phyloP scores from a whole-genome alignment of 2,888 invertebrate genomes.

The Prosopocoilus inquinatus region DNA sequence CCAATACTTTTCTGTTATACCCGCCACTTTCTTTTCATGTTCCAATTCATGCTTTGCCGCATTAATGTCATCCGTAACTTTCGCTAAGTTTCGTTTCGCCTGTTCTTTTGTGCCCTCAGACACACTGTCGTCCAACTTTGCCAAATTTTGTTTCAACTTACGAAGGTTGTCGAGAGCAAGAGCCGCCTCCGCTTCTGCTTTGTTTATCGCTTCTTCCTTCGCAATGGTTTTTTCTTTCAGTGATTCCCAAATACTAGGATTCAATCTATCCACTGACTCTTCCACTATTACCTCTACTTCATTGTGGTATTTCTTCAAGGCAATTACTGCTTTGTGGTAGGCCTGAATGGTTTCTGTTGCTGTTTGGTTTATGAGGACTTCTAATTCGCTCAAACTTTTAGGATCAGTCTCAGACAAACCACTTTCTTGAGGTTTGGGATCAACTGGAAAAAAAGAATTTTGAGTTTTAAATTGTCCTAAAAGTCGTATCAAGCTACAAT shows the following conservation, averaged over 20 bases:
- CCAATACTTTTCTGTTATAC: slow-evolving; percentile 78
- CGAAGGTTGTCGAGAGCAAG: slow-evolving; percentile 45
- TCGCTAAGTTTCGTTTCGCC: slow-evolving; percentile 56
- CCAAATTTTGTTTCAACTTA: slow-evolving; percentile 48
- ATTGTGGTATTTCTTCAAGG: slow-evolving; percentile 58
- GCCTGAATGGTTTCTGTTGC: slow-evolving; percentile 66
- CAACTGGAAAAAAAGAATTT: slow-evolving; percentile 5
- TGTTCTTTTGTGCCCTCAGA: slow-evolving; percentile 51
- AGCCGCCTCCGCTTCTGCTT: slow-evolving; percentile 60
- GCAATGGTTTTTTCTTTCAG: slow-evolving; percentile 61
- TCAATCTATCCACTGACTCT: slow-evolving; percentile 59
- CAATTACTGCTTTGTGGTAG: slow-evolving; percentile 62
- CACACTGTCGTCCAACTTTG: slow-evolving; percentile 47
- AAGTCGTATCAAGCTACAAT: too few relatives aligned
- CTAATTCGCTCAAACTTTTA: slow-evolving; percentile 55
- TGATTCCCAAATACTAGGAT: slow-evolving; percentile 56
- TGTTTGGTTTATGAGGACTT: slow-evolving; percentile 56
- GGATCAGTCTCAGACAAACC: slow-evolving; percentile 48
- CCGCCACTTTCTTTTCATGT: slow-evolving; percentile 56
- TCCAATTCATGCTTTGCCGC: slow-evolving; percentile 60
- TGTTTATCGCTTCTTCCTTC: slow-evolving; percentile 54
- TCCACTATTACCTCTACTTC: slow-evolving; percentile 61
- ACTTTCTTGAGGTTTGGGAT: slow-evolving; percentile 26
- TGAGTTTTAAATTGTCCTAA: too few relatives aligned
- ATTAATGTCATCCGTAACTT: slow-evolving; percentile 58